Conservation (phyloP, 2,888 invertebrate species). For the Andrena marginata region DNA sequence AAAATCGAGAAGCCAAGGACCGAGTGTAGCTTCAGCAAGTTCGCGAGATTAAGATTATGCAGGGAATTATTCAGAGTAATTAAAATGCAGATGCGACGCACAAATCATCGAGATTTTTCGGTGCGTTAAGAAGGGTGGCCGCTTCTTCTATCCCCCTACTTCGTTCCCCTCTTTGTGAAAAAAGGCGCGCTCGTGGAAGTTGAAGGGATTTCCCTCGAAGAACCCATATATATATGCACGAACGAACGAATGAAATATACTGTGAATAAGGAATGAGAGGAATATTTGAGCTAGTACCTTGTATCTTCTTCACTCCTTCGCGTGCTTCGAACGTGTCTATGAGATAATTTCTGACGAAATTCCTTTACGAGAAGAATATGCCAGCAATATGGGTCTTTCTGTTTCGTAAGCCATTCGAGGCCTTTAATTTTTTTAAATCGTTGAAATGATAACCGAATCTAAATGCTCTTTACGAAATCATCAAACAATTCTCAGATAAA, state of each 20-base stretch:
- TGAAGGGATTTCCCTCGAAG: constrained; percentile 69
- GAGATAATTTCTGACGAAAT: constrained; percentile 42
- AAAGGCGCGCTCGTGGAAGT: constrained; percentile 57
- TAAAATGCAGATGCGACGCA: constrained; percentile 85
- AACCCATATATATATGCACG: constrained; percentile 70
- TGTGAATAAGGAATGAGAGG: constrained; percentile 82
- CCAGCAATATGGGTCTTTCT: no score
- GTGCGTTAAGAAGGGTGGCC: constrained; percentile 60
- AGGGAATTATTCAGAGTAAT: constrained; percentile 83
- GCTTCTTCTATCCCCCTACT: constrained; percentile 34
- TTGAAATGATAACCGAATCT: no score
- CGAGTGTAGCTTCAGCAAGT: constrained; percentile 58
- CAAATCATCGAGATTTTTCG: constrained; percentile 84
- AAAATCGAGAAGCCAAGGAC: constrained; percentile 43
- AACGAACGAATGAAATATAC: constrained; percentile 82
- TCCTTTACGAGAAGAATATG: no score
- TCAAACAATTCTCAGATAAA: no score
- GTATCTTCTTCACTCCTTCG: constrained; percentile 23
- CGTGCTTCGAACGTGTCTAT: constrained; percentile 27
- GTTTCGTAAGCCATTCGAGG: neutral
- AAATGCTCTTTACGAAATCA: no score
- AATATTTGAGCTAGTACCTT: constrained; percentile 77
- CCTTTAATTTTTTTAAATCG: neutral
- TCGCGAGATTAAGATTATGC: constrained; percentile 79
- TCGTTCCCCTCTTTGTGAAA: constrained; percentile 38